A percentile compares a stretch with the other conserved stretches of the same genome.
Evolutionary conservation across 2,797 vertebrate genomes (phyloP).

Genomic region (Manis javanica): DNA sequence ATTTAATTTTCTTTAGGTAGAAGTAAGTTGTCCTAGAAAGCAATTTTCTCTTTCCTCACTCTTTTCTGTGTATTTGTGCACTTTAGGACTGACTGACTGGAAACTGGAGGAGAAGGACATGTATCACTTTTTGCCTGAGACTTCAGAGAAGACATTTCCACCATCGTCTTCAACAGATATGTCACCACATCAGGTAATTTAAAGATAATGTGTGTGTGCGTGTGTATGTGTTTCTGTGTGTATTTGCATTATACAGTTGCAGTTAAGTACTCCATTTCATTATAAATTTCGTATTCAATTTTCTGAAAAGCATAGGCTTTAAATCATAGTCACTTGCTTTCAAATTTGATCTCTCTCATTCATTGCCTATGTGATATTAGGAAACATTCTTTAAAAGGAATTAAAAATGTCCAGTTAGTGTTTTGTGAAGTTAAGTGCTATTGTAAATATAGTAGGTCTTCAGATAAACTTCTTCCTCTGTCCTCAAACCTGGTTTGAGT

Average conservation of each 20-base stretch:
- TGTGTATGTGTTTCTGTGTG: not conserved
- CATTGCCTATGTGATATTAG: not conserved
- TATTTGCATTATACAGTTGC: not conserved
- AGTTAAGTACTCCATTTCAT: not conserved
- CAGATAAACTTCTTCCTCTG: not conserved
- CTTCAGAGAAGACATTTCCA: constrained; percentile 87
- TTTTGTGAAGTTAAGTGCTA: not conserved
- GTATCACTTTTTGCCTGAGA: constrained; percentile 91
- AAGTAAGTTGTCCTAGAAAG: not conserved
- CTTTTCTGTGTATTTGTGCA: not conserved
- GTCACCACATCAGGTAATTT: constrained; percentile 87
- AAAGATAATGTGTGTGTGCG: not conserved
- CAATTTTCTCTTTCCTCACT: not conserved
- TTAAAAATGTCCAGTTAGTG: not conserved
- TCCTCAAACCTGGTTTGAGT: not conserved
- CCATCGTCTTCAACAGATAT: constrained; percentile 85
- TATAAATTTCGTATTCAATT: not conserved
- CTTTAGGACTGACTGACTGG: constrained; percentile 94
- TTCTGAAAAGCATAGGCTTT: not conserved
- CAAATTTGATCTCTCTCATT: not conserved
- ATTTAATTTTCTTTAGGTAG: not conserved
- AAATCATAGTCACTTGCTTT: not conserved
- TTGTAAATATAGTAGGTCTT: not conserved
- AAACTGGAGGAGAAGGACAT: constrained; percentile 93
- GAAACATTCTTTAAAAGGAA: constrained; percentile 31